Evolutionary conservation across 2,113 vertebrate genomes (phyloP).

Genomic region (Esox niger): DNA sequence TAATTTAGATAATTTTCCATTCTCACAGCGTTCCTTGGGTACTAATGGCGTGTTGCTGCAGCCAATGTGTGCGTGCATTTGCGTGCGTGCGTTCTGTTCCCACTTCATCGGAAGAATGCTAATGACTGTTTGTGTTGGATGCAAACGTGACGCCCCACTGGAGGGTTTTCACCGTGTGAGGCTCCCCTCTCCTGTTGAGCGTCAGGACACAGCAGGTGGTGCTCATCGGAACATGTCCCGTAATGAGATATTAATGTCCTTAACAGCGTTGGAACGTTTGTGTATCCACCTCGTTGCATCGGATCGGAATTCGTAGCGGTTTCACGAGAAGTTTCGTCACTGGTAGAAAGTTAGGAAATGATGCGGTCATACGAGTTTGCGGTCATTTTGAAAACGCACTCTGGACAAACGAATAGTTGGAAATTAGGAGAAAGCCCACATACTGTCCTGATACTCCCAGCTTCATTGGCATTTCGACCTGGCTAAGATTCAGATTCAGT

Average conservation of each 20-base stretch:
- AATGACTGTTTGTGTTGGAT: conserved; percentile 43
- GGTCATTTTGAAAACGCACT: no score
- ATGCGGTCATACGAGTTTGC: no score
- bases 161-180: conserved; percentile 16
- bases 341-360: conserved; percentile 48
- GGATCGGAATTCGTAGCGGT: conserved; percentile 42
- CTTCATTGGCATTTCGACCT: no score
- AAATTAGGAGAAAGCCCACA: no score
- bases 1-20: conserved; percentile 59
- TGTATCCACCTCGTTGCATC: conserved; percentile 56
- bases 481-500: no score
- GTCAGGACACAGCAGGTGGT: conserved; percentile 64
- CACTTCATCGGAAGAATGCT: conserved; percentile 4
- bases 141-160: conserved; percentile 23
- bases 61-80: neutral
- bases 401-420: no score
- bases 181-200: conserved; percentile 41
- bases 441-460: no score
- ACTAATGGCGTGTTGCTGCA: conserved; percentile 38
- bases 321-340: conserved; percentile 51
- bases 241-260: conserved; percentile 78
- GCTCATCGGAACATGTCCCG: conserved; percentile 55
- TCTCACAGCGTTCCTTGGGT: conserved; percentile 49
- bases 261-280: conserved; percentile 56
- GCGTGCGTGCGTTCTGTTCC: conserved; percentile 24